Evolutionary conservation across 2,888 invertebrate genomes (phyloP), one percentile per base, ranked within the genome.

Genomic region (Drosophila vallismaia): DNA sequence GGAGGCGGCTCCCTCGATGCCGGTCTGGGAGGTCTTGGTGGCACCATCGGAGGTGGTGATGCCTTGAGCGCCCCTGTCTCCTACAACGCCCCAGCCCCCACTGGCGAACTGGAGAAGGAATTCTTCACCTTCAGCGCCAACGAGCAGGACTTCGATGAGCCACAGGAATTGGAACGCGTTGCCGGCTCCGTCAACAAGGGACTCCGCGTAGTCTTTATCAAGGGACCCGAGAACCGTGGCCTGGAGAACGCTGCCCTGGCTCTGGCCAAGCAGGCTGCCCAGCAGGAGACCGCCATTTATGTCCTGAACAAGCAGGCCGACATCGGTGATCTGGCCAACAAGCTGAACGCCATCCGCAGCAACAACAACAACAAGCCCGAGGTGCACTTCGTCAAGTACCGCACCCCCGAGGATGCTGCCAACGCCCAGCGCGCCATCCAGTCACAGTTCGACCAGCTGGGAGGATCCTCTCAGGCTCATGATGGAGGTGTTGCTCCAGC

Each of bases 331-430:
- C 59, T 89, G 53, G 84, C 88, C 71, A 74, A 49, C 71, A 88
- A 84, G 50, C 52, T 89, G 59, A 84, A 87, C 38, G 57, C 81
- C 40, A 69, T 87, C 52, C 80, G 79, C 55, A 77, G 50, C 74
- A 82, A 82, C 72, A 75, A 48, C 64, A 84, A 80, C 76, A 80
- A 84, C 77, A 88, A 86, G 69, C 87, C 87, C 54, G 88, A 88
- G 74, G 87, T 87, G 9, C 88, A 88, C 71, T 87, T 87, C 56
- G 88, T 89, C 72, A 89, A 89, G 73, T 89, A 89, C 77, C 83
- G 85, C 58, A 88, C 86, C 0, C 70, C 74, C 3, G 82, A 86
- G 72, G 89, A 89, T 73, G 89, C 89, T 58, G 84, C 77, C 64
- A 79, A 85, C 14, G 89, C 89, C 4, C 88, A 88, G 72, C 67